Evolutionary conservation across 1,140 invertebrate species (phyloP).

Genomic region (Lysiphlebus fabarum): DNA sequence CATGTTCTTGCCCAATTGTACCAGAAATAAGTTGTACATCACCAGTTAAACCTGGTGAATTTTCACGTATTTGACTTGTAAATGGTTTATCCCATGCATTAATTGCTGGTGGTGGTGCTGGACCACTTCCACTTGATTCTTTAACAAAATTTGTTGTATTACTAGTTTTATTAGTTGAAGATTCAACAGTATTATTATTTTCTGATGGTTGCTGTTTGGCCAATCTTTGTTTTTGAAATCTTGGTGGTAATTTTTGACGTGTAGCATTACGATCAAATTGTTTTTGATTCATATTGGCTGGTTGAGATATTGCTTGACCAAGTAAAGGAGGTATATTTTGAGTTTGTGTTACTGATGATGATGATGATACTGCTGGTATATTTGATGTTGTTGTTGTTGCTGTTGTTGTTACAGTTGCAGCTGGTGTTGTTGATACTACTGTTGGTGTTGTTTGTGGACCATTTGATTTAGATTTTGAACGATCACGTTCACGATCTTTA

Average conservation of each 20-base stretch:
- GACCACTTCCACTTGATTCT: slow-evolving; percentile 49
- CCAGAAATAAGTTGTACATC: slow-evolving; percentile 46
- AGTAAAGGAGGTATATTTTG: slow-evolving; percentile 56
- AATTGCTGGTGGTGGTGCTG: slow-evolving; percentile 65
- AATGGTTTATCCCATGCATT: slow-evolving; percentile 87
- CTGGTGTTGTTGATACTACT: too few relatives aligned
- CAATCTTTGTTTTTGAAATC: slow-evolving; percentile 75
- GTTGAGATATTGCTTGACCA: slow-evolving; percentile 53
- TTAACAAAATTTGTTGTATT: slow-evolving; percentile 46
- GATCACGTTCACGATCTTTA: slow-evolving; percentile 49
- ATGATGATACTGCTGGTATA: too few relatives aligned
- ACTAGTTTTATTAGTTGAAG: slow-evolving; percentile 41
- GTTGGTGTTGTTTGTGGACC: slow-evolving; percentile 36
- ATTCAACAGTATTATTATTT: slow-evolving; percentile 41
- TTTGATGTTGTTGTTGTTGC: too few relatives aligned
- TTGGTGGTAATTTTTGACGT: slow-evolving; percentile 66
- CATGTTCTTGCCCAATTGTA: slow-evolving; percentile 38
- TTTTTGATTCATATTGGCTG: slow-evolving; percentile 46
- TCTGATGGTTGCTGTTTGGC: slow-evolving; percentile 50
- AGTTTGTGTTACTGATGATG: slow-evolving; percentile 33
- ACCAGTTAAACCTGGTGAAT: slow-evolving; percentile 45
- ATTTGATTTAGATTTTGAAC: slow-evolving; percentile 48
- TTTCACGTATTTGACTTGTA: slow-evolving; percentile 60
- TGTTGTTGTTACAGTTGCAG: too few relatives aligned
- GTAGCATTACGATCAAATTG: slow-evolving; percentile 61